phyloP scores from a whole-genome alignment of 2,113 vertebrate species.

The Gavia stellata region DNA sequence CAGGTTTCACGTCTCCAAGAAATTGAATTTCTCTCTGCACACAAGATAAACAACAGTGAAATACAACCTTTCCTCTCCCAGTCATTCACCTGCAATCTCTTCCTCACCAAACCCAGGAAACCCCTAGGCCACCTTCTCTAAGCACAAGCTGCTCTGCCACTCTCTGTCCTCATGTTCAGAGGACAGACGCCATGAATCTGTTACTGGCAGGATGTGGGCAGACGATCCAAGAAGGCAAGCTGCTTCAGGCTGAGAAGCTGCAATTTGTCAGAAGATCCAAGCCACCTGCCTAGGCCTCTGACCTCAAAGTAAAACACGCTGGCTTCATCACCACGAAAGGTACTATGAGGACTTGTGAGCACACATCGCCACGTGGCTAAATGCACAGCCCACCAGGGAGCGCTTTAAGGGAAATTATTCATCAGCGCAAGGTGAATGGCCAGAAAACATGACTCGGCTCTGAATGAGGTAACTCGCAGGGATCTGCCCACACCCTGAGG shows the following conservation, averaged over 20 bases:
- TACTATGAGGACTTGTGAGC: not conserved
- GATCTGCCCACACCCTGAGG: not conserved
- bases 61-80: not conserved
- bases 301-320: not conserved
- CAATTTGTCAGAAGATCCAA: not conserved
- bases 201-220: fast-evolving
- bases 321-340: not conserved
- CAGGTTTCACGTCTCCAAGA: not conserved
- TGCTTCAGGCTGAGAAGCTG: not conserved
- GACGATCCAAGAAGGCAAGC: not conserved
- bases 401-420: not conserved
- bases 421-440: not conserved
- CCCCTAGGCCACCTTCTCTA: not conserved
- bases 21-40: not conserved
- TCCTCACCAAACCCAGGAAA: not conserved
- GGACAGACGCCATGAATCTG: not conserved
- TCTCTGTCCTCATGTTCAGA: not conserved
- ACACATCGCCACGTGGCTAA: fast-evolving
- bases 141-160: not conserved
- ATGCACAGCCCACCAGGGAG: fast-evolving
- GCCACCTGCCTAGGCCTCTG: not conserved
- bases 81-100: not conserved
- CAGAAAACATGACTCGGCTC: not conserved
- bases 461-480: not conserved
- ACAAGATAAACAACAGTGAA: not conserved